A percentile compares a stretch with the other conserved stretches of the same genome.
These are phyloP conservation scores for Marronus borbonicus DNA, from an alignment of 2,888 invertebrate genomes.

Conservation along the genomic window DNA sequence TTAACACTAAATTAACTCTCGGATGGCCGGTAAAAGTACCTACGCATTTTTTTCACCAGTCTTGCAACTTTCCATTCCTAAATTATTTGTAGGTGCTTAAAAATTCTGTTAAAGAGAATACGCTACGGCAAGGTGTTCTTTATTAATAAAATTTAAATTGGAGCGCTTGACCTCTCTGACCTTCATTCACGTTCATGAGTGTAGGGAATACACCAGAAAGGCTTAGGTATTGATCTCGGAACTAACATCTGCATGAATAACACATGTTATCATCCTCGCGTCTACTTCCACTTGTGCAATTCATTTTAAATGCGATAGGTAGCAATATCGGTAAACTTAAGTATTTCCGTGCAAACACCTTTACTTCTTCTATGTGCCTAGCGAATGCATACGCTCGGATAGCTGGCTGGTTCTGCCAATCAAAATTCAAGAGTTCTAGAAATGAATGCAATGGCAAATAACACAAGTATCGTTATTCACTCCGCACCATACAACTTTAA, in stretches of 20 bases:
- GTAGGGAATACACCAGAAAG: slow-evolving; percentile 23
- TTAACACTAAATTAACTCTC: neutral
- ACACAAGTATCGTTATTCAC: too few relatives aligned
- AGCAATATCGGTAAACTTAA: neutral
- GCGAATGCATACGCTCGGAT: neutral
- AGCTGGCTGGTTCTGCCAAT: neutral
- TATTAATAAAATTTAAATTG: slow-evolving; percentile 38
- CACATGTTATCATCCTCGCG: slow-evolving; percentile 32
- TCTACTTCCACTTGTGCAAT: slow-evolving; percentile 33
- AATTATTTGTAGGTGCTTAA: slow-evolving; percentile 1
- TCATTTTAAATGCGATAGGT: slow-evolving; percentile 37
- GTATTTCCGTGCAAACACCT: neutral
- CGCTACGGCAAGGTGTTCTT: neutral
- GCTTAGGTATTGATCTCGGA: slow-evolving; percentile 28
- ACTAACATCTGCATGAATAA: slow-evolving; percentile 38
- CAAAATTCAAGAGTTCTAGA: neutral
- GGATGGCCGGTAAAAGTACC: neutral
- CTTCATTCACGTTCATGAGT: slow-evolving; percentile 28
- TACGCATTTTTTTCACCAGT: neutral
- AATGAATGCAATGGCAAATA: neutral
- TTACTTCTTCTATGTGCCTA: neutral
- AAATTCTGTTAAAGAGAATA: slow-evolving; percentile 7
- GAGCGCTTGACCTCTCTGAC: slow-evolving; percentile 10
- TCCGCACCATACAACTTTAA: too few relatives aligned
- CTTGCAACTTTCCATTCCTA: neutral